These are phyloP conservation scores for Lepidochitona cinerea DNA, from an alignment of 2,888 invertebrate genomes.

Conservation along the genomic window DNA sequence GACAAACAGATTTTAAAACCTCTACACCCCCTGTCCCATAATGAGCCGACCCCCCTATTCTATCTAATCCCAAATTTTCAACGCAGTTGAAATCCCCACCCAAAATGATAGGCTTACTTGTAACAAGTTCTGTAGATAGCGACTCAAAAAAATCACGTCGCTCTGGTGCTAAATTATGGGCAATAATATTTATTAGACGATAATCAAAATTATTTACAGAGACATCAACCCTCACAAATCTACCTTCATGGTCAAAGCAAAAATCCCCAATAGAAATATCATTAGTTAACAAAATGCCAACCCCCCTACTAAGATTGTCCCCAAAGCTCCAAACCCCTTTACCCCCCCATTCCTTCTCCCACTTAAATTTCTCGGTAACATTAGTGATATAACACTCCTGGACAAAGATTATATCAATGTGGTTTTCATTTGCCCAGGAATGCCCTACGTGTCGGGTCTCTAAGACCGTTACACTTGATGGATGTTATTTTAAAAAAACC, in stretches of 20 bases:
- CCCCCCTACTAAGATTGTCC: neutral
- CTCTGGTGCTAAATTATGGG: constrained; percentile 10
- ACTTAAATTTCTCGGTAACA: neutral
- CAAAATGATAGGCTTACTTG: constrained; percentile 12
- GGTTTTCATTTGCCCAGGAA: neutral
- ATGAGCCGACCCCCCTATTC: constrained; percentile 20
- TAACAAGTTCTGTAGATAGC: constrained; percentile 12
- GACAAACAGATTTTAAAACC: constrained; percentile 11
- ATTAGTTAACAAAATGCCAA: constrained; percentile 5
- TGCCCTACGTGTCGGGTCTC: neutral
- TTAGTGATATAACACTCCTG: neutral
- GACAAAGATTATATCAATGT: neutral
- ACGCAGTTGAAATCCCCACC: constrained; percentile 28
- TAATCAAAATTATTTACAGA: neutral
- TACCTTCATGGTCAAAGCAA: constrained; percentile 1
- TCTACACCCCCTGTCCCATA: constrained; percentile 8
- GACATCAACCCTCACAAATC: neutral
- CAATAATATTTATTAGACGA: constrained; percentile 8
- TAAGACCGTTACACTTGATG: neutral
- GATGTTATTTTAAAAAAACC: neutral
- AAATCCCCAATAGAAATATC: neutral
- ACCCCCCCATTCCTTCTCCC: neutral
- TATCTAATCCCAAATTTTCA: constrained; percentile 14
- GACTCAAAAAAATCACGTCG: constrained; percentile 20
- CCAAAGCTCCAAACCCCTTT: constrained; percentile 7